These are phyloP conservation scores for Chalcosyrphus nemorum DNA, from an alignment of 2,888 invertebrate species.

Conservation along the genomic window DNA sequence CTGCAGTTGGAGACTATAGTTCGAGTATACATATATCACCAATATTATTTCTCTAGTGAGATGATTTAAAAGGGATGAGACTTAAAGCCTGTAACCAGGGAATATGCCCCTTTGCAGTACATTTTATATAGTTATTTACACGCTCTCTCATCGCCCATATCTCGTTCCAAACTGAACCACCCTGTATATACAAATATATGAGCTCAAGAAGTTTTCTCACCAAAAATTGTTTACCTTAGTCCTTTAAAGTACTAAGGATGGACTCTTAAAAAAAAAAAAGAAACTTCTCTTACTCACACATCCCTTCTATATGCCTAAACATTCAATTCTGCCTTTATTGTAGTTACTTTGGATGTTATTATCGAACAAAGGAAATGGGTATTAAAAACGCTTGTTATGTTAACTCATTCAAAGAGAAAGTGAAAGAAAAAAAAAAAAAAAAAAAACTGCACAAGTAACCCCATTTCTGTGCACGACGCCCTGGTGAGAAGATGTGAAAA, in stretches of 20 bases:
- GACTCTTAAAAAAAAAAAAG: neutral
- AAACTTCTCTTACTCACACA: neutral
- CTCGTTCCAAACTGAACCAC: too few relatives aligned
- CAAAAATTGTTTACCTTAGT: too few relatives aligned
- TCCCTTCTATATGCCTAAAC: neutral
- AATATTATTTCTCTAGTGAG: too few relatives aligned
- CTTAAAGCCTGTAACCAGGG: too few relatives aligned
- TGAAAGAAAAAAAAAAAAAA: neutral
- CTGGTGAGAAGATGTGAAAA: neutral
- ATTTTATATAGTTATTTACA: too few relatives aligned
- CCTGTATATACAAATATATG: too few relatives aligned
- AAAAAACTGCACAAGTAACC: neutral
- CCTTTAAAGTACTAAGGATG: neutral
- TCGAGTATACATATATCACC: too few relatives aligned
- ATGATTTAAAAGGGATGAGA: too few relatives aligned
- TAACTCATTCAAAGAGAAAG: neutral
- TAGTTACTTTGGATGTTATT: neutral
- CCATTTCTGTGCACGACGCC: neutral
- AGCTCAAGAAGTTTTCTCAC: too few relatives aligned
- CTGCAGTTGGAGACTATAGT: too few relatives aligned
- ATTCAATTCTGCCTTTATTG: neutral
- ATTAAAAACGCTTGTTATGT: neutral
- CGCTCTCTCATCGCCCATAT: too few relatives aligned
- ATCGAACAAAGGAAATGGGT: neutral
- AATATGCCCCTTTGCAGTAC: too few relatives aligned